These are phyloP conservation scores for Gobiocypris rarus DNA, from an alignment of 2,113 vertebrate species.

Conservation along the genomic window DNA sequence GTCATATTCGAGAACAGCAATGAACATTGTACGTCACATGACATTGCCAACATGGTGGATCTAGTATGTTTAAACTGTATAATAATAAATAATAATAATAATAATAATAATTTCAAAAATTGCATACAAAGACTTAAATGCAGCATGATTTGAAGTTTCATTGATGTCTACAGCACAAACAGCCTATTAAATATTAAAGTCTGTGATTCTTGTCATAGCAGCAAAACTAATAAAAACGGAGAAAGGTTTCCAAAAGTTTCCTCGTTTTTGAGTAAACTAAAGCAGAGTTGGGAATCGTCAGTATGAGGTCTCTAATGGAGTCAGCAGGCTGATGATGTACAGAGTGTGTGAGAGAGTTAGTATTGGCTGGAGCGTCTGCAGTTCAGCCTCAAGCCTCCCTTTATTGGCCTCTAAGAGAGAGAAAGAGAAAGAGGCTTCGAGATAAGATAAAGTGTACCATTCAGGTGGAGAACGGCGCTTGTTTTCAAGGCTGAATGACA, in stretches of 20 bases:
- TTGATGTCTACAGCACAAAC: neutral
- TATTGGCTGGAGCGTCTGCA: conserved; percentile 36
- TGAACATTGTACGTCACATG: neutral
- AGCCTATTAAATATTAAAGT: too few species aligned
- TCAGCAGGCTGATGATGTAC: conserved; percentile 38
- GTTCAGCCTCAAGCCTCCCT: conserved; percentile 63
- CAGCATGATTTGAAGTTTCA: neutral
- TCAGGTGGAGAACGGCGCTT: conserved; percentile 44
- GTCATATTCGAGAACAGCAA: too few species aligned
- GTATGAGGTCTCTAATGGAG: conserved; percentile 29
- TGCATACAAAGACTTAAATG: neutral
- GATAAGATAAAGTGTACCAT: conserved; percentile 61
- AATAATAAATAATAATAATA: too few species aligned
- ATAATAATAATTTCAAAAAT: neutral
- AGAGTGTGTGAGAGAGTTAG: conserved; percentile 39
- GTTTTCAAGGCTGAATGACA: conserved; percentile 69
- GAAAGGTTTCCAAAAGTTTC: conserved; percentile 16
- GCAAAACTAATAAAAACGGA: neutral
- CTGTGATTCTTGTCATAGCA: too few species aligned
- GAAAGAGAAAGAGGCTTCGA: conserved; percentile 51
- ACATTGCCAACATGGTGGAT: neutral
- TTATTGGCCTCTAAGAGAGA: conserved; percentile 51
- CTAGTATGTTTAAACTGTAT: neutral
- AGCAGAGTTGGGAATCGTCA: conserved; percentile 38
- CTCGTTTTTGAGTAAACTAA: neutral